These are phyloP conservation scores for Fragum sueziense DNA, from an alignment of 2,888 invertebrate species.

Conservation along the genomic window DNA sequence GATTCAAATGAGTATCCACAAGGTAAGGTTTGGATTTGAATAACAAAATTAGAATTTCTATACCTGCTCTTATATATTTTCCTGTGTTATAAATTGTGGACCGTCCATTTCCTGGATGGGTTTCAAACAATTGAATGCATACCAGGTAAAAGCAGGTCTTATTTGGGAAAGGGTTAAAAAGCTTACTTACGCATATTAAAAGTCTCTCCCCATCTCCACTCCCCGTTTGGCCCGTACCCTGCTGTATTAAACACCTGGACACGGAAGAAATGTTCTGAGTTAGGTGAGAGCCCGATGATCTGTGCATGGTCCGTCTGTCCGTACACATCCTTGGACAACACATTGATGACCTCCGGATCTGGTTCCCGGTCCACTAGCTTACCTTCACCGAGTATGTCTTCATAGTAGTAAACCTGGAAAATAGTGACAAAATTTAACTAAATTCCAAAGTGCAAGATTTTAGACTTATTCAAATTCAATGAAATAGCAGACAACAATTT, in stretches of 20 bases:
- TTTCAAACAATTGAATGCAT: no score
- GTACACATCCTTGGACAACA: constrained; percentile 44
- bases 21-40: no score
- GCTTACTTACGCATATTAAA: constrained; percentile 37
- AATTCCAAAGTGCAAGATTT: no score
- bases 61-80: no score
- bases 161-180: no score
- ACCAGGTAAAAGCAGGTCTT: no score
- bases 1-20: no score
- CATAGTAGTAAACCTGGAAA: constrained; percentile 48
- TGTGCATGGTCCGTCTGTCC: constrained; percentile 41
- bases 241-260: constrained; percentile 55
- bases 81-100: no score
- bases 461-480: no score
- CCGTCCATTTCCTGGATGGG: no score
- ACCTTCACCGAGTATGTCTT: constrained; percentile 21
- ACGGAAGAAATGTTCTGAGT: constrained; percentile 36
- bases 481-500: no score
- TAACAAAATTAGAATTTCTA: no score
- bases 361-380: constrained; percentile 35
- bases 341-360: constrained; percentile 27
- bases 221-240: constrained; percentile 52
- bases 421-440: not conserved
- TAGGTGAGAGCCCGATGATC: constrained; percentile 39
- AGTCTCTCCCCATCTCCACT: constrained; percentile 50